These are phyloP conservation scores for Drosophila sproati DNA, from an alignment of 1,140 invertebrate genomes.

Conservation along the genomic window DNA sequence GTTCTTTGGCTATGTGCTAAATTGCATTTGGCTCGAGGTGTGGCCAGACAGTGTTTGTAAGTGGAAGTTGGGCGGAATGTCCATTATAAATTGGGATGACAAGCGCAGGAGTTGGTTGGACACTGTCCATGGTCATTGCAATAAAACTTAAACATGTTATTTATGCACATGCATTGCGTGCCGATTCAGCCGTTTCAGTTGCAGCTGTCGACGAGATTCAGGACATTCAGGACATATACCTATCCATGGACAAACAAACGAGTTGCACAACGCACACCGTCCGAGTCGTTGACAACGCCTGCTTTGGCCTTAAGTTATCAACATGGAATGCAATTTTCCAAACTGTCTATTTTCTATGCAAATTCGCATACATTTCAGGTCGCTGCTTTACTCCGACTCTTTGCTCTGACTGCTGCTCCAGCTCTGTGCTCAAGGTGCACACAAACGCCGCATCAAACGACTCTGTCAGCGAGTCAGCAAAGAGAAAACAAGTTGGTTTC, in stretches of 20 bases:
- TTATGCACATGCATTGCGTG: slow-evolving; percentile 77
- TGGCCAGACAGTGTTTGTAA: slow-evolving; percentile 51
- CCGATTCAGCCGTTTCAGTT: slow-evolving; percentile 63
- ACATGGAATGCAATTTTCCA: slow-evolving; percentile 82
- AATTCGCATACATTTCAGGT: slow-evolving; percentile 75
- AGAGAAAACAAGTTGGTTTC: background rate
- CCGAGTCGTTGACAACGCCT: slow-evolving; percentile 43
- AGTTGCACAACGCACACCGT: slow-evolving; percentile 11
- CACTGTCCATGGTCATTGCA: slow-evolving; percentile 61
- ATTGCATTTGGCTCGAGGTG: slow-evolving; percentile 78
- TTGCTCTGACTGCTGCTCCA: slow-evolving; percentile 30
- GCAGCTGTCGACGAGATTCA: slow-evolving; percentile 55
- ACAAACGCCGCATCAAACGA: slow-evolving; percentile 26
- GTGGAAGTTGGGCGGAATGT: slow-evolving; percentile 38
- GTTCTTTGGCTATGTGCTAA: slow-evolving; percentile 45
- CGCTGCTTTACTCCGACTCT: slow-evolving; percentile 25
- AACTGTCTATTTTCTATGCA: slow-evolving; percentile 82
- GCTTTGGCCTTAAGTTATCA: slow-evolving; percentile 78
- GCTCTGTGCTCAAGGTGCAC: slow-evolving; percentile 26
- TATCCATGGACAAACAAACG: background rate
- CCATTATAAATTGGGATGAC: slow-evolving; percentile 76
- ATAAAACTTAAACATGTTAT: slow-evolving; percentile 82
- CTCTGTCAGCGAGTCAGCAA: background rate
- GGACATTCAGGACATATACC: slow-evolving; percentile 18
- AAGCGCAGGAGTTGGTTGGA: slow-evolving; percentile 40